Evolutionary conservation across 2,888 invertebrate genomes (phyloP).

Genomic region (Cephus sareptanus): DNA sequence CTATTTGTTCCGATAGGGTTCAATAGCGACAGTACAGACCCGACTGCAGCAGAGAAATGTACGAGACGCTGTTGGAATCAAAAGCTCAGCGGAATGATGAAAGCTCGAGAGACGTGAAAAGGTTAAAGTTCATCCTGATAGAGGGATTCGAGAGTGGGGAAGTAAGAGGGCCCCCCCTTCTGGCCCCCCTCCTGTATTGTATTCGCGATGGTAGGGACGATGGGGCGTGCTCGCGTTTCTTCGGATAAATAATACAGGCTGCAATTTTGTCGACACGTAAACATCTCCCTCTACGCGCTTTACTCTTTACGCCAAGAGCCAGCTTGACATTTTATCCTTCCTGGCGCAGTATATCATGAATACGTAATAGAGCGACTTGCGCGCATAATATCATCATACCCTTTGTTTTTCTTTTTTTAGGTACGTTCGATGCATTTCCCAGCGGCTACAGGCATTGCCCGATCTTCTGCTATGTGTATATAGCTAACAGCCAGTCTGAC

Average conservation of each 20-base stretch:
- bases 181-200: background rate
- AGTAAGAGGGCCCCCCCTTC: too few relatives aligned
- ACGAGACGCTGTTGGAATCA: background rate
- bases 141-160: background rate
- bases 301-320: background rate
- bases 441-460: background rate
- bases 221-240: background rate
- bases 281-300: background rate
- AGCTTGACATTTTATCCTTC: background rate
- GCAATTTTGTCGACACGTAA: background rate
- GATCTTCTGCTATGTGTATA: background rate
- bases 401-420: slow-evolving; percentile 39
- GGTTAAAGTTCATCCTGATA: background rate
- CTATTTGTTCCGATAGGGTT: background rate
- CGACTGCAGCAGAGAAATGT: background rate
- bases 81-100: background rate
- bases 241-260: background rate
- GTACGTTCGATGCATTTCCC: slow-evolving; percentile 34
- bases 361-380: background rate
- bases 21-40: background rate
- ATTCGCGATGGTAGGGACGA: background rate
- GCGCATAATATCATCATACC: slow-evolving; percentile 25
- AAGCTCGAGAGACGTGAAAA: background rate
- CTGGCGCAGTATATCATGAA: background rate
- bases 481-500: background rate